phyloP scores from a whole-genome alignment of 2,888 invertebrate genomes.

The Halocaridina rubra region DNA sequence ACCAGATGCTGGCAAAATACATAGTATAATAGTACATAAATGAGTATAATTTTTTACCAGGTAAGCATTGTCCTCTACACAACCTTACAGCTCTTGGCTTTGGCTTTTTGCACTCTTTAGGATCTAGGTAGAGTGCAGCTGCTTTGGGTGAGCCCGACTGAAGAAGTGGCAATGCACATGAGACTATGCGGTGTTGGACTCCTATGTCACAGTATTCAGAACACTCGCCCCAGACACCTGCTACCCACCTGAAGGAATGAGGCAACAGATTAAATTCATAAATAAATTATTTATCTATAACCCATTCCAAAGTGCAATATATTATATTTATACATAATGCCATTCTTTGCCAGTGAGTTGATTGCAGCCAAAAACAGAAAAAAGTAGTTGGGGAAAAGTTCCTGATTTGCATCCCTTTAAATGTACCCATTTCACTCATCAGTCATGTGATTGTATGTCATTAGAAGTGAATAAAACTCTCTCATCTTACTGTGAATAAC shows the following conservation, averaged over 20 bases:
- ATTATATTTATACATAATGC: neutral
- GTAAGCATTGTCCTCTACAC: slow-evolving; percentile 27
- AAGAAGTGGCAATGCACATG: slow-evolving; percentile 7
- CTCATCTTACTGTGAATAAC: too few species aligned
- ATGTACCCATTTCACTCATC: too few species aligned
- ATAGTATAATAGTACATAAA: too few species aligned
- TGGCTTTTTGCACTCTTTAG: neutral
- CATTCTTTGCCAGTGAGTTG: neutral
- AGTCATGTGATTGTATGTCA: too few species aligned
- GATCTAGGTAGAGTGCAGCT: neutral
- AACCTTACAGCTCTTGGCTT: slow-evolving; percentile 21
- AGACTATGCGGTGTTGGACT: slow-evolving; percentile 31
- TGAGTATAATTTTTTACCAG: slow-evolving; percentile 37
- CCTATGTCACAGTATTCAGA: slow-evolving; percentile 39
- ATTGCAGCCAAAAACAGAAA: neutral
- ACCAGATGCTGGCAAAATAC: too few species aligned
- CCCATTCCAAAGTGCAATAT: neutral
- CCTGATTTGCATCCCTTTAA: too few species aligned
- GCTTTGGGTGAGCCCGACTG: neutral
- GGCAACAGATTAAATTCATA: neutral
- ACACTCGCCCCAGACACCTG: slow-evolving; percentile 17
- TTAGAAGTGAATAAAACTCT: too few species aligned
- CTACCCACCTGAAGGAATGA: slow-evolving; percentile 13
- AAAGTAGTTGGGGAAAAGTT: too few species aligned
- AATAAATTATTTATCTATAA: neutral